phyloP scores from a whole-genome alignment of 2,113 vertebrate species.

The Formicarius rufipectus region DNA sequence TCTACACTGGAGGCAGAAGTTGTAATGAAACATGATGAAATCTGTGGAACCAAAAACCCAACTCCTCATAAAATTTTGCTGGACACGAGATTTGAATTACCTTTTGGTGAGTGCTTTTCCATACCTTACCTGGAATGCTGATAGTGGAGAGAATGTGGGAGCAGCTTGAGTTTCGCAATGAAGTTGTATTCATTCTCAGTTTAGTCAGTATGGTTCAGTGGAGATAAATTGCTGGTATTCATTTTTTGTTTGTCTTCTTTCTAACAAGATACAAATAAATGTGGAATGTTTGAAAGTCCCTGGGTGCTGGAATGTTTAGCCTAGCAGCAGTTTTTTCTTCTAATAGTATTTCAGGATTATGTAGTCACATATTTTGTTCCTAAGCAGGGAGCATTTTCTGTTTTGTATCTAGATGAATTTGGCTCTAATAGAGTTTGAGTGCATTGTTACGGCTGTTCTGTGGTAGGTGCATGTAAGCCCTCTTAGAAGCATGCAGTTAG shows the following conservation, averaged over 20 bases:
- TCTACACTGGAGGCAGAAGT: slow-evolving; percentile 89
- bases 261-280: not conserved
- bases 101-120: slow-evolving; percentile 87
- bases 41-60: slow-evolving; percentile 94
- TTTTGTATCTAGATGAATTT: not conserved
- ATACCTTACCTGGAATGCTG: not conserved
- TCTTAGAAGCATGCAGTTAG: not conserved
- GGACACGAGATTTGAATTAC: slow-evolving; percentile 94
- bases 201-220: not conserved
- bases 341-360: not conserved
- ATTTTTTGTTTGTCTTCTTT: not conserved
- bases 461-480: not conserved
- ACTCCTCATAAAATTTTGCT: slow-evolving; percentile 91
- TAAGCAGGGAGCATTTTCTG: not conserved
- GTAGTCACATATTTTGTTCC: not conserved
- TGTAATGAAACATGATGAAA: slow-evolving; percentile 94
- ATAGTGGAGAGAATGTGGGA: not conserved
- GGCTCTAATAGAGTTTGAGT: not conserved
- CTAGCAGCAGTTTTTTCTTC: not conserved
- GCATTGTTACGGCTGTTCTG: not conserved
- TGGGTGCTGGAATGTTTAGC: not conserved
- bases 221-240: not conserved
- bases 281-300: not conserved
- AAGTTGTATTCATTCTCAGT: not conserved
- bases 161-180: not conserved